These are phyloP conservation scores for Leptura quadrifasciata DNA, from an alignment of 2,888 invertebrate genomes.

Conservation along the genomic window DNA sequence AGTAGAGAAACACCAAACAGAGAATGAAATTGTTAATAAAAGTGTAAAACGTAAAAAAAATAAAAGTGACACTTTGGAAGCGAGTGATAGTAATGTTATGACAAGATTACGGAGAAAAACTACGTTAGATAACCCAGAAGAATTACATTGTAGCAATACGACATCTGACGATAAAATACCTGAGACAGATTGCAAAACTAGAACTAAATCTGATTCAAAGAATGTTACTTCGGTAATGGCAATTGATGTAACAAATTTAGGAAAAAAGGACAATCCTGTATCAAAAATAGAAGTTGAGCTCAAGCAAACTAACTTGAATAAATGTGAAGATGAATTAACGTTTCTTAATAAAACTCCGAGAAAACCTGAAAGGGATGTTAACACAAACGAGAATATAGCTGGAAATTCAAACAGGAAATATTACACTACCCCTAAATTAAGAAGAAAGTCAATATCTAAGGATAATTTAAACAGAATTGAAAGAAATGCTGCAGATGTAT, in stretches of 20 bases:
- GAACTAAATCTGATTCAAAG: not conserved
- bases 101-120: not conserved
- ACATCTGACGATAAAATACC: not conserved
- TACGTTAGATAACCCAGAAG: not conserved
- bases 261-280: not conserved
- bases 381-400: not conserved
- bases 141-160: not conserved
- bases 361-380: not conserved
- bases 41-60: not conserved
- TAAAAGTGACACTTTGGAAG: not conserved
- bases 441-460: constrained; percentile 23
- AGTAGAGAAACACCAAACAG: not conserved
- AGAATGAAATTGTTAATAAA: not conserved
- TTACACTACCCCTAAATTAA: constrained; percentile 26
- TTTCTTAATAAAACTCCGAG: not conserved
- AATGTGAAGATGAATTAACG: not conserved
- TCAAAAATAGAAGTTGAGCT: not conserved
- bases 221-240: not conserved
- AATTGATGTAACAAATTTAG: not conserved
- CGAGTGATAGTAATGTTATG: not conserved
- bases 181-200: not conserved
- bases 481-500: not conserved
- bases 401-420: constrained; percentile 16
- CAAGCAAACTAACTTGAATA: not conserved
- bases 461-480: constrained; percentile 16